Evolutionary conservation across 2,113 vertebrate species (phyloP).

Genomic region (Lophius piscatorius): DNA sequence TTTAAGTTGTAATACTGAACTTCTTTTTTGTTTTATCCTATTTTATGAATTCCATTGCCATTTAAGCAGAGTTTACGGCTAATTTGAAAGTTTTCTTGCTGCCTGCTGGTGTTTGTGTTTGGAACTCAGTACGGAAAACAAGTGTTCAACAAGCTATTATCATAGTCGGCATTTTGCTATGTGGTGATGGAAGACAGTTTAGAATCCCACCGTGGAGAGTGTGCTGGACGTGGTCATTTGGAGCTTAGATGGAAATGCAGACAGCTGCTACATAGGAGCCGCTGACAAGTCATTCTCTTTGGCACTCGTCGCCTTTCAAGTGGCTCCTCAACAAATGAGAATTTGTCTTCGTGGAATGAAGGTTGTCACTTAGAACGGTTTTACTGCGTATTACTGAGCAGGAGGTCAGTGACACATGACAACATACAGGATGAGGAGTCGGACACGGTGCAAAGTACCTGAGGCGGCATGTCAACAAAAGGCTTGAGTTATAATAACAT

Average conservation of each 20-base stretch:
- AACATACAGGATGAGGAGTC: conserved; percentile 58
- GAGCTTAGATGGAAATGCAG: conserved; percentile 29
- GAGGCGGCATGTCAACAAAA: conserved; percentile 50
- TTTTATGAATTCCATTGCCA: too few relatives aligned
- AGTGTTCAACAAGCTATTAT: conserved; percentile 29
- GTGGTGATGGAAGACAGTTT: conserved; percentile 27
- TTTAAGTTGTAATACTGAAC: too few relatives aligned
- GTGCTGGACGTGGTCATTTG: conserved; percentile 54
- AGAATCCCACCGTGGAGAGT: conserved; percentile 37
- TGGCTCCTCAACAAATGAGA: conserved; percentile 58
- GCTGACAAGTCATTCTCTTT: conserved; percentile 61
- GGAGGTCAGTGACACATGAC: conserved; percentile 67
- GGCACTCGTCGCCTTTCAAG: conserved; percentile 65
- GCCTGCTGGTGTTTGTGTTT: conserved; percentile 14
- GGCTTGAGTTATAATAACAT: conserved; percentile 56
- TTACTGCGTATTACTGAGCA: conserved; percentile 60
- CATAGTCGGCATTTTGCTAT: conserved; percentile 36
- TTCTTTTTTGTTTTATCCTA: too few relatives aligned
- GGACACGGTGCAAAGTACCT: conserved; percentile 49
- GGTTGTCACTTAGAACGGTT: conserved; percentile 64
- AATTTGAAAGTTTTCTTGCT: conserved; percentile 24
- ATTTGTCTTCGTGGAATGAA: conserved; percentile 60
- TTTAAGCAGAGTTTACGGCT: too few relatives aligned
- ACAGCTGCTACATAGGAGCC: conserved; percentile 34
- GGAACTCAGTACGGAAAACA: conserved; percentile 11